Base-by-base conservation (phyloP, 2,888 invertebrate genomes). In the Molanna angustata region DNA sequence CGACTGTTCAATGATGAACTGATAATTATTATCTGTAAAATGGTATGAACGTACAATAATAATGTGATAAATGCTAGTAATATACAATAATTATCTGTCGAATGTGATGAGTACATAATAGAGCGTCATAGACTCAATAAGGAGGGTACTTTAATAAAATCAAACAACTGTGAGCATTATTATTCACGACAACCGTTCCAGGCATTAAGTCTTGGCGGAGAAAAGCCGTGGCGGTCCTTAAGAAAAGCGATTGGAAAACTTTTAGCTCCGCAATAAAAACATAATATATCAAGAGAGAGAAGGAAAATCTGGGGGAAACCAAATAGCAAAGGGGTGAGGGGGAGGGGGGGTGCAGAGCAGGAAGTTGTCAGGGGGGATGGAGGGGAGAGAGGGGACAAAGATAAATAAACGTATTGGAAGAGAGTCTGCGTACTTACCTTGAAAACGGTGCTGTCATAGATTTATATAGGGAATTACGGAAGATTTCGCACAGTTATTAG, bases 221-320 rank as follows among this genome's bases (percentile, higher is more conserved):
- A 31, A 49, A 54, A 54, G 44, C 57, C 37, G 17, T 44, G 13
- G 17, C 45, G 44, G 43, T 49, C 45, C 49, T 57, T 45, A 40
- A 51, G 52, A 49, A 57, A 58, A 58, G 52, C 58, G 54, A 58
- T 58, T 58, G 58, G 58, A 58, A 58, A 58, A 58, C 58, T 58
- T 58, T 58, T 49, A 55, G 52, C 52, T 22, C 50, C 41, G 55
- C 49, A 58, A 58, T 58, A 58, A 58, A 58, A 58, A 55, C 58
- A 58, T 58, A 49, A 58, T 58, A 58, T 55, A 58, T 58, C 58
- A 55, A 55, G 14, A n/a, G n/a, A n/a, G n/a, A n/a, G 20, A 52
- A 32, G 21, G 39, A 31, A 41, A 40, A 20, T 40, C 33, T 17
- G 18, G 7, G 11, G 19, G 47, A 18, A 22, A 19, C 17, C 4